Conservation (phyloP, 2,797 vertebrate genomes). For the Calcarius lapponicus region DNA sequence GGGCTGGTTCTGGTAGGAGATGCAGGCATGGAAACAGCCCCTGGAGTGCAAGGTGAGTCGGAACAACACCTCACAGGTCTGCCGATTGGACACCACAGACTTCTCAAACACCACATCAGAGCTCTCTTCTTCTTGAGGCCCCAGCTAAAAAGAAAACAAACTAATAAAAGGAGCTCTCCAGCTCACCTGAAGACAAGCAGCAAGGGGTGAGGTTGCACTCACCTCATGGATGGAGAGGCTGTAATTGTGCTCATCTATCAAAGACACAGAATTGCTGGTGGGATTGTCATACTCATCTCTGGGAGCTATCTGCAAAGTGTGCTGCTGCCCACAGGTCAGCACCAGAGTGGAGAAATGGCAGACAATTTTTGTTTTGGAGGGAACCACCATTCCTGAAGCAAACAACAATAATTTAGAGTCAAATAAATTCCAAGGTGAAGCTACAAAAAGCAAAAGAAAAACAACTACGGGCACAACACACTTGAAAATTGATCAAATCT, state of each 20-base stretch:
- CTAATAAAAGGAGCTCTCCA: not conserved
- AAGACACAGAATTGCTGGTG: conserved; percentile 90
- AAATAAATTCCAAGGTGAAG: not conserved
- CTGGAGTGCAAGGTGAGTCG: conserved; percentile 87
- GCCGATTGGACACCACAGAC: conserved; percentile 88
- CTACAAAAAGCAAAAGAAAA: not conserved
- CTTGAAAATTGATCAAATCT: not conserved
- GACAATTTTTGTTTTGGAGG: conserved; percentile 97
- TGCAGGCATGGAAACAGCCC: conserved; percentile 92
- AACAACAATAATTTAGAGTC: conserved; percentile 9
- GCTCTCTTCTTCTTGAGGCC: conserved; percentile 88
- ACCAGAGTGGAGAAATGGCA: conserved; percentile 98
- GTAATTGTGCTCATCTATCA: conserved; percentile 92
- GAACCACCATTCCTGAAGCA: conserved; percentile 91
- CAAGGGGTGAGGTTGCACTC: conserved; percentile 55
- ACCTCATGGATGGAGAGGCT: conserved; percentile 88
- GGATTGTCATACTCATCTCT: conserved; percentile 97
- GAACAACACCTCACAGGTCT: conserved; percentile 90
- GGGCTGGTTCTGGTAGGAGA: conserved; percentile 91
- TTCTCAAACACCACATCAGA: conserved; percentile 86
- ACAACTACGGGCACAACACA: not conserved
- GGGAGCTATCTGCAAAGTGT: conserved; percentile 94
- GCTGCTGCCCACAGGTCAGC: conserved; percentile 90
- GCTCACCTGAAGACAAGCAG: not conserved
- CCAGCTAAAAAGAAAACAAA: conserved; percentile 80